A percentile compares a stretch with the other conserved stretches of the same genome.
Conservation (phyloP, 2,888 invertebrate genomes). For the Crossocerus cetratus region DNA sequence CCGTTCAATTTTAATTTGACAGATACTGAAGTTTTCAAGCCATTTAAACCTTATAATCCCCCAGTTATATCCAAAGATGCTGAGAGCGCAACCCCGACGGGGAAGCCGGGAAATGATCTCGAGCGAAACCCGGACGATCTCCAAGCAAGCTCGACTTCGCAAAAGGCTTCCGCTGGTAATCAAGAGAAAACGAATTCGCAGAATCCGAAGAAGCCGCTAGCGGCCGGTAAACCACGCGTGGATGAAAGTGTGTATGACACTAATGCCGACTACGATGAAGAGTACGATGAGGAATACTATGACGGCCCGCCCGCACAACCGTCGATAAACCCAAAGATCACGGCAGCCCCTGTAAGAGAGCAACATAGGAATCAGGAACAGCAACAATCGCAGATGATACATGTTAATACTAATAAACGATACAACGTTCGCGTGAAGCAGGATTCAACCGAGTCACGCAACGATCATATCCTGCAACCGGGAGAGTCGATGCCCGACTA, state of each 20-base stretch:
- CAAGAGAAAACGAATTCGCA: constrained; percentile 26
- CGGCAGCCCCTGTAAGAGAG: constrained; percentile 44
- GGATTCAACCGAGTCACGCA: constrained; percentile 78
- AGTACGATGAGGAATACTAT: constrained; percentile 79
- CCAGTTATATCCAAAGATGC: constrained; percentile 19
- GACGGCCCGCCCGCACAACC: constrained; percentile 42
- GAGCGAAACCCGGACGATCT: constrained; percentile 20
- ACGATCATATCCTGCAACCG: constrained; percentile 81
- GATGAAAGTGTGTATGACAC: constrained; percentile 72
- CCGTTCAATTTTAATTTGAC: constrained; percentile 69
- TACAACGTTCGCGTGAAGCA: constrained; percentile 82
- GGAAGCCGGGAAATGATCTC: constrained; percentile 11
- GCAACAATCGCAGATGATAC: constrained; percentile 80
- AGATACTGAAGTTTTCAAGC: constrained; percentile 66
- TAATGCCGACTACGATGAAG: constrained; percentile 81
- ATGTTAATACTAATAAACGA: constrained; percentile 80
- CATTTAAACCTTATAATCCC: constrained; percentile 59
- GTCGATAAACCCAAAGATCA: constrained; percentile 28
- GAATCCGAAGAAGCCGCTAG: constrained; percentile 6
- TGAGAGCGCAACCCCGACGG: constrained; percentile 10
- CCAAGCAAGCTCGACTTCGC: constrained; percentile 56
- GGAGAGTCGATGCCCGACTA: constrained; percentile 84
- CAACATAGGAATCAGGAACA: constrained; percentile 61
- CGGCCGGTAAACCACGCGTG: constrained; percentile 28
- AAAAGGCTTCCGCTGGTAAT: constrained; percentile 46